Conservation (phyloP, 2,888 invertebrate species). For the Cancer borealis region DNA sequence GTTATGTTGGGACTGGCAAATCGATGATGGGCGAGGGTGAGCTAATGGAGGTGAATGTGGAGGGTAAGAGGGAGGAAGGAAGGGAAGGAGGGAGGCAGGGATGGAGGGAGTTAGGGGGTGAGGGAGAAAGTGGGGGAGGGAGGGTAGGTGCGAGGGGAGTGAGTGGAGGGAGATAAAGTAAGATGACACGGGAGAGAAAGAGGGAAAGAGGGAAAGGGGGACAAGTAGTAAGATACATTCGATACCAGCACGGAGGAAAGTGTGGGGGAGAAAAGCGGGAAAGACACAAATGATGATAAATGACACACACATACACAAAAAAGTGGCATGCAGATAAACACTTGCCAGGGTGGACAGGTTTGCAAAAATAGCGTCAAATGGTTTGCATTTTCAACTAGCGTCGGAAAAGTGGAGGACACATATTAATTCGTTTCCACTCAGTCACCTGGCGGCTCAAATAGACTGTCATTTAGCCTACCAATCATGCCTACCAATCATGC, state of each 20-base stretch:
- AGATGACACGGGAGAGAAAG: not conserved
- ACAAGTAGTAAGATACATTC: no score
- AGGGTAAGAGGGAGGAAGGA: not conserved
- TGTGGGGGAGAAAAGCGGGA: not conserved
- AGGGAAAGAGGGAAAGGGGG: not conserved
- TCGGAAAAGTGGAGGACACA: not conserved
- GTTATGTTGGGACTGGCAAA: not conserved
- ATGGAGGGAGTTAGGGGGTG: not conserved
- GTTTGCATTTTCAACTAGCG: not conserved
- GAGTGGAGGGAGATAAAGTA: not conserved
- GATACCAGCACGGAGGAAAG: not conserved
- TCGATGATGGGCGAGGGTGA: not conserved
- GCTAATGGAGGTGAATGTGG: slow-evolving; percentile 27
- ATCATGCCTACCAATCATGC: not conserved
- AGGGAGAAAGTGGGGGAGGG: not conserved
- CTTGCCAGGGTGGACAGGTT: not conserved
- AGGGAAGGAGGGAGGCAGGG: not conserved
- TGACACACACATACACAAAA: not conserved
- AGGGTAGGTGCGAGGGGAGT: not conserved
- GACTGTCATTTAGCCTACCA: not conserved
- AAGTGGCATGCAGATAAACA: not conserved
- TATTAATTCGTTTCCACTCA: not conserved
- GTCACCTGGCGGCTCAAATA: not conserved
- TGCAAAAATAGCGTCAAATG: not conserved
- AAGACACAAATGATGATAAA: not conserved